A percentile compares a stretch with the other conserved stretches of the same genome.
phyloP scores from a whole-genome alignment of 2,797 vertebrate genomes.

The Cossypha caffra region DNA sequence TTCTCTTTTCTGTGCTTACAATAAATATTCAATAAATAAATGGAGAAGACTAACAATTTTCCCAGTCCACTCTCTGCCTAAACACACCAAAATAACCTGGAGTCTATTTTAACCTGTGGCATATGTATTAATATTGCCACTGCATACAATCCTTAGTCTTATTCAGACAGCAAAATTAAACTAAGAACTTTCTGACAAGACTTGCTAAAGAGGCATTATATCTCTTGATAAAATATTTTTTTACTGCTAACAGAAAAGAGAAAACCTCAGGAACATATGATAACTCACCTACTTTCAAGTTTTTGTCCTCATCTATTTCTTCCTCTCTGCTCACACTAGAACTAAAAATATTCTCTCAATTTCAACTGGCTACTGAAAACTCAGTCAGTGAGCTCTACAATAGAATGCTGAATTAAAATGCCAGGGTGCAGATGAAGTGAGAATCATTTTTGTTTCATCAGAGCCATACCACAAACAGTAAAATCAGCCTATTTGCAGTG shows the following conservation, averaged over 20 bases:
- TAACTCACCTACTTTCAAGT: not conserved
- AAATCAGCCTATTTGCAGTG: not conserved
- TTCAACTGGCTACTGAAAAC: not conserved
- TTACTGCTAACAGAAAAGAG: not conserved
- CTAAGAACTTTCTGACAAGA: not conserved
- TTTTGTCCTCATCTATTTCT: not conserved
- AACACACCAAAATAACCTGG: not conserved
- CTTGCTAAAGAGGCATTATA: not conserved
- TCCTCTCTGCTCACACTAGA: not conserved
- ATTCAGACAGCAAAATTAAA: not conserved
- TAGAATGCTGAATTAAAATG: not conserved
- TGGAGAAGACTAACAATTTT: not conserved
- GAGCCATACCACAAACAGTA: not conserved
- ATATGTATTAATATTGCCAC: not conserved
- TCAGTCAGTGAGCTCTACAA: not conserved
- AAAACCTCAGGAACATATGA: not conserved
- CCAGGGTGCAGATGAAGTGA: not conserved
- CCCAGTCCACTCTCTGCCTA: not conserved
- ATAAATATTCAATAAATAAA: constrained; percentile 21
- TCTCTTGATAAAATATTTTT: not conserved
- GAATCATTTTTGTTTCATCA: not conserved
- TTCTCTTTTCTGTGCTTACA: not conserved
- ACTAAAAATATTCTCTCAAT: not conserved
- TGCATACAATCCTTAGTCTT: not conserved
- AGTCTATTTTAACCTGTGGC: not conserved